Conservation (phyloP, 2,888 invertebrate species). For the Mesoligia furuncula region DNA sequence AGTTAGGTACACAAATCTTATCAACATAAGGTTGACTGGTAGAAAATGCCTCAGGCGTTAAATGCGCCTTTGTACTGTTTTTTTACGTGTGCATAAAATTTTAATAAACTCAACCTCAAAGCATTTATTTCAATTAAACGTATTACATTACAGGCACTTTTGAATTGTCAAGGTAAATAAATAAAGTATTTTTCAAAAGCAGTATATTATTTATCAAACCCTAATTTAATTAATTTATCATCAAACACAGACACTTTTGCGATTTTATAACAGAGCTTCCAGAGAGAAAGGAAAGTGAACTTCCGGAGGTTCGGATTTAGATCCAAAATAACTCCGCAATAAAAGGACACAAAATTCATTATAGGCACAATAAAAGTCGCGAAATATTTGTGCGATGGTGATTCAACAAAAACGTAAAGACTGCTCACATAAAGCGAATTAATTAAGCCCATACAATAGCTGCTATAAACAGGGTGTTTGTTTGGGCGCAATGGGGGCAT, state of each 20-base stretch:
- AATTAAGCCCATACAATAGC: constrained; percentile 84
- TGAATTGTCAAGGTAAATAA: too few relatives aligned
- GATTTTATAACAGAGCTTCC: not conserved
- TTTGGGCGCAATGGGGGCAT: constrained; percentile 72
- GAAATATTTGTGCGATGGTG: constrained; percentile 66
- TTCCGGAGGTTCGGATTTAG: not conserved
- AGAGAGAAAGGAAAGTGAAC: not conserved
- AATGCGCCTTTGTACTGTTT: too few relatives aligned
- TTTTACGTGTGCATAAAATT: too few relatives aligned
- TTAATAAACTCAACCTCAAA: too few relatives aligned
- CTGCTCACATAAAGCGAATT: constrained; percentile 84
- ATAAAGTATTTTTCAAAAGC: not conserved
- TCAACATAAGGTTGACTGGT: too few relatives aligned
- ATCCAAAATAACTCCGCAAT: not conserved
- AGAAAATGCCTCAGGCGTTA: too few relatives aligned
- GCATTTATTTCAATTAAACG: too few relatives aligned
- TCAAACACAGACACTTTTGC: not conserved
- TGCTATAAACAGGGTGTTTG: constrained; percentile 81
- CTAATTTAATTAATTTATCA: not conserved
- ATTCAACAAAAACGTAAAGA: constrained; percentile 76
- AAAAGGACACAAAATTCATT: constrained; percentile 41
- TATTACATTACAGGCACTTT: too few relatives aligned
- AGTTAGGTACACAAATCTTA: not conserved
- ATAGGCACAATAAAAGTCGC: constrained; percentile 55
- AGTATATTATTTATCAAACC: too few relatives aligned